Evolutionary conservation across 2,888 invertebrate genomes (phyloP), one percentile per base, ranked within the genome.

Genomic region (Cynaeus angustus): DNA sequence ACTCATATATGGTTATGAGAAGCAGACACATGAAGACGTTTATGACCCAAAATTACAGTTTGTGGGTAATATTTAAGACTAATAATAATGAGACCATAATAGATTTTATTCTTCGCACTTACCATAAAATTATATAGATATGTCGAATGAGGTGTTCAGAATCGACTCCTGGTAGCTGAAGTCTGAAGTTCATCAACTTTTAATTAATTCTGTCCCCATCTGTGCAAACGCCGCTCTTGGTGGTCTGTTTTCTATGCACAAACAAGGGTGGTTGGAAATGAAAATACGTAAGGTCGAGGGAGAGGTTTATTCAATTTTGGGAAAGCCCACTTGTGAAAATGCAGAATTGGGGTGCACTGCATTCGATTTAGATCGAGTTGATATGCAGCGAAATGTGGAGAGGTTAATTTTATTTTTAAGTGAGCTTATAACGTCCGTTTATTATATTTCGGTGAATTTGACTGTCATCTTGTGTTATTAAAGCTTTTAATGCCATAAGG

Each of bases 191-290:
- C 26, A 62, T 50, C 48, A 62, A 62, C 50, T 62, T 62, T 62
- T 68, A 68, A 68, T 68, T 68, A 62, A 68, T 68, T 68, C 62
- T 37, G 56, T 50, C 68, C 68, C 67, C 59, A 53, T 59, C 55
- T 68, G 61, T 30, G 30, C 46, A 48, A 55, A 45, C 66, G 59
- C 46, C 9, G 12, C 28, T 21, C 43, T 12, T 64, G 16, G 37
- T 13, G 48, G 45, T 37, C 64, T 55, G 43, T 61, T 68, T 61
- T 65, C 70, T 65, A 61, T 68, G 65, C 12, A 38, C 61, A 70
- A 72, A 72, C 68, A 68, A 70, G 68, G 66, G 72, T 55, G 45
- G 65, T 65, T 52, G 38, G 13, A 53, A 70, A 66, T 53, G 65
- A 70, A 69, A 69, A 68, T 55, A 55, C 65, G 13, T 28, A 48